Conservation (phyloP, 2,113 vertebrate genomes). For the Grallaria varia region DNA sequence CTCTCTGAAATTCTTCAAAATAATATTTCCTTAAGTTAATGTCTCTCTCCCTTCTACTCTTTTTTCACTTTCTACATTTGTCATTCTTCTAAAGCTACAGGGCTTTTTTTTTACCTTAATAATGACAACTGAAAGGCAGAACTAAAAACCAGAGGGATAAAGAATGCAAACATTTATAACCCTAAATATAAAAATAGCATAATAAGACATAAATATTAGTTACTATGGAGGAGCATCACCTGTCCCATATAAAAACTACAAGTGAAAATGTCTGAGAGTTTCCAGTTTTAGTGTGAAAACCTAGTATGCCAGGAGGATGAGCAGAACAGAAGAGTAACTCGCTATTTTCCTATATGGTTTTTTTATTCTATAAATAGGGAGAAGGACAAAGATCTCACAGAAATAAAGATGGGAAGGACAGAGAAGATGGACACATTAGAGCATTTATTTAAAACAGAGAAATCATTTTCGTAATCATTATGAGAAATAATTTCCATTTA, state of each 20-base stretch:
- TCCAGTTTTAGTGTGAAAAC: neutral
- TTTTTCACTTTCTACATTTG: neutral
- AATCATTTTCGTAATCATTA: neutral
- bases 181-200: neutral
- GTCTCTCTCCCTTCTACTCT: neutral
- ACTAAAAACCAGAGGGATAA: neutral
- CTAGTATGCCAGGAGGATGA: neutral
- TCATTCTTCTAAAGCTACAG: neutral
- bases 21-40: neutral
- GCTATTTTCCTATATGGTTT: neutral
- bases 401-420: neutral
- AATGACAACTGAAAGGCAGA: neutral
- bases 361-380: neutral
- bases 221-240: neutral
- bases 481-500: neutral
- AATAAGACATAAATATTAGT: neutral
- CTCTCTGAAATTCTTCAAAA: neutral
- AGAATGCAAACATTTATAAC: neutral
- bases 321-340: neutral
- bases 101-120: neutral
- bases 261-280: neutral
- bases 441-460: neutral
- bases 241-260: neutral
- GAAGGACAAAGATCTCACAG: neutral
- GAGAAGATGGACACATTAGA: neutral